Evolutionary conservation across 2,888 invertebrate species (phyloP).

Genomic region (Andrena minutula): DNA sequence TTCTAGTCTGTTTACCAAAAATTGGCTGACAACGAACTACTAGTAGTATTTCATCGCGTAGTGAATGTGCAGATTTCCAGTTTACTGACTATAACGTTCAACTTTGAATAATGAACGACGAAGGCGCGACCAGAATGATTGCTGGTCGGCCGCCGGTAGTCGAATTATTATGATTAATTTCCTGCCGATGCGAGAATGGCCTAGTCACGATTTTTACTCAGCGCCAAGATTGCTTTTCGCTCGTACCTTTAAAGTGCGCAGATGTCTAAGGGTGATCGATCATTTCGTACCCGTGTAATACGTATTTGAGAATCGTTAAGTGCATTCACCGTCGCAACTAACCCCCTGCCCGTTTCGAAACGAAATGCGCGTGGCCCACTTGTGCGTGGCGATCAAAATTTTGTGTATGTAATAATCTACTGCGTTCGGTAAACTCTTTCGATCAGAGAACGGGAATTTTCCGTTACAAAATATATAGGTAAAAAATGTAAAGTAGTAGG

Average conservation of each 20-base stretch:
- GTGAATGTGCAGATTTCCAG: conserved; percentile 68
- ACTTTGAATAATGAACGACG: conserved; percentile 70
- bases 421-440: no score
- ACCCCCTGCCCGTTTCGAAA: neutral
- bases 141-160: conserved; percentile 64
- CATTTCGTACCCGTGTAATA: conserved; percentile 69
- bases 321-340: conserved; percentile 46
- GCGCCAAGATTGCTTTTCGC: conserved; percentile 68
- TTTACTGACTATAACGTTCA: conserved; percentile 57
- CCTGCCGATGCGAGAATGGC: conserved; percentile 81
- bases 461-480: no score
- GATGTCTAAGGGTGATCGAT: conserved; percentile 73
- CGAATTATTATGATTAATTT: conserved; percentile 84
- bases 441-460: no score
- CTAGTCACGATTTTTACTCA: conserved; percentile 83
- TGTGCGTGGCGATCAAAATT: neutral
- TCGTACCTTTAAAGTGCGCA: conserved; percentile 71
- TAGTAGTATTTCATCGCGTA: conserved; percentile 14
- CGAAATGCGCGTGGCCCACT: neutral
- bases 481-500: no score
- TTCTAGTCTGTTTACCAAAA: neutral
- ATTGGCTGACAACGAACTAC: neutral
- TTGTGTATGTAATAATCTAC: neutral
- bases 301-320: conserved; percentile 69
- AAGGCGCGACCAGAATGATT: conserved; percentile 70